Evolutionary conservation across 2,113 vertebrate species (phyloP), one percentile per base, ranked within the genome.

Genomic region (Sula dactylatra): DNA sequence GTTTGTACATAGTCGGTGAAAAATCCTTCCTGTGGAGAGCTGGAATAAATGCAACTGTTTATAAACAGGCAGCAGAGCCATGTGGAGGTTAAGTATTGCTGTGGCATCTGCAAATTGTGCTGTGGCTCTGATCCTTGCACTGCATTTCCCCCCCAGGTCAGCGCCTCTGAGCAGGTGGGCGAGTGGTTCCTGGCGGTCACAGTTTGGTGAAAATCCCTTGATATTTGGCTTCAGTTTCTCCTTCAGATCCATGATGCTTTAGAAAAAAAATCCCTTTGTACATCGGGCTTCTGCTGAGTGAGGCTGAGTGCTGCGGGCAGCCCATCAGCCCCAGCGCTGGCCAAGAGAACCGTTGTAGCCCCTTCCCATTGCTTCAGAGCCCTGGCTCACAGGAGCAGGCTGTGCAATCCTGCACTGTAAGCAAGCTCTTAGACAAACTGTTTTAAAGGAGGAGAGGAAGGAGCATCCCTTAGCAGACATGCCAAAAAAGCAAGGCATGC

Each of bases 11-110:
- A 6, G 24, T 11, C 18, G 45, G 32, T 62, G 67, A 22, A 71
- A 77, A 77, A 45, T 40, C 58, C 50, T 83, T 40, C 58, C 58
- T 5, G 2, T 18, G 29, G 58, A 27, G 65, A 52, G 16, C 10
- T 10, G 59, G 61, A 42, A 16, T 21, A 25, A 65, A 66, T 1
- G 22, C 42, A 36, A 3, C 13, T 1, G 24, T 59, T 74, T 42
- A 11, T 62, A 15, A 36, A 31, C 11, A 34, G 42, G 55, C 42
- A 38, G 56, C 11, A 2, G 19, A 54, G 32, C 40, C 2, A 0
- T 2, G 15, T 6, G 36, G 9, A 29, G 66, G n/a, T 32, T 27
- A 10, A 20, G 17, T 19, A 16, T 10, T 2, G 0, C 38, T 16
- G 36, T 11, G 31, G 31, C 38, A 40, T 10, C 50, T 49, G 58